Conservation (phyloP, 2,888 invertebrate genomes). For the Anarsia innoxiella region DNA sequence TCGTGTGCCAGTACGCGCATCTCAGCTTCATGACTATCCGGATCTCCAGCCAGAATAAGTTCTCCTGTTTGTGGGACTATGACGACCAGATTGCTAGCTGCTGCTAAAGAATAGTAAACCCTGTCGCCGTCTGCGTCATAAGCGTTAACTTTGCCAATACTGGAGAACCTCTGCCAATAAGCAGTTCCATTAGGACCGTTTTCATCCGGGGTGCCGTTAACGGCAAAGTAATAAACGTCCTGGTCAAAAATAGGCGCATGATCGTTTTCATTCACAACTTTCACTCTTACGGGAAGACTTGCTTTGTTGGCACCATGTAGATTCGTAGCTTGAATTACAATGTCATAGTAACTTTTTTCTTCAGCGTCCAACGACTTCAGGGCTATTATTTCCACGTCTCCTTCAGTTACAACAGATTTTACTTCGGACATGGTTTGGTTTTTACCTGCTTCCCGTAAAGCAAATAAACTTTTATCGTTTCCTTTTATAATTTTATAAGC, state of each 20-base stretch:
- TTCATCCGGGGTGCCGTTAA: constrained; percentile 78
- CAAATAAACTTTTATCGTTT: constrained; percentile 83
- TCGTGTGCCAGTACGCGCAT: constrained; percentile 90
- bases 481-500: constrained; percentile 88
- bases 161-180: constrained; percentile 85
- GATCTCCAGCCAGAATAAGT: constrained; percentile 87
- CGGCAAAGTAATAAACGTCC: constrained; percentile 84
- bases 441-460: constrained; percentile 77
- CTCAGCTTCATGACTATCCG: constrained; percentile 79
- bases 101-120: constrained; percentile 88
- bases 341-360: constrained; percentile 79
- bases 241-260: constrained; percentile 91
- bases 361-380: constrained; percentile 87
- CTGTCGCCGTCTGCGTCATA: constrained; percentile 94
- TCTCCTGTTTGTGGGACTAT: constrained; percentile 96
- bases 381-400: constrained; percentile 85
- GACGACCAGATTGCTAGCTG: constrained; percentile 87
- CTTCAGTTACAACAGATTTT: constrained; percentile 71
- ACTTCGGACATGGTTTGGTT: constrained; percentile 57
- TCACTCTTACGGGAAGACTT: constrained; percentile 83
- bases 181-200: constrained; percentile 76
- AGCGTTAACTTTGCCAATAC: constrained; percentile 90
- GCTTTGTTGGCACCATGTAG: constrained; percentile 87
- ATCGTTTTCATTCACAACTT: constrained; percentile 91
- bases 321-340: constrained; percentile 88